Evolutionary conservation across 2,113 vertebrate genomes (phyloP).

Genomic region (Thalassarche chlororhynchos): DNA sequence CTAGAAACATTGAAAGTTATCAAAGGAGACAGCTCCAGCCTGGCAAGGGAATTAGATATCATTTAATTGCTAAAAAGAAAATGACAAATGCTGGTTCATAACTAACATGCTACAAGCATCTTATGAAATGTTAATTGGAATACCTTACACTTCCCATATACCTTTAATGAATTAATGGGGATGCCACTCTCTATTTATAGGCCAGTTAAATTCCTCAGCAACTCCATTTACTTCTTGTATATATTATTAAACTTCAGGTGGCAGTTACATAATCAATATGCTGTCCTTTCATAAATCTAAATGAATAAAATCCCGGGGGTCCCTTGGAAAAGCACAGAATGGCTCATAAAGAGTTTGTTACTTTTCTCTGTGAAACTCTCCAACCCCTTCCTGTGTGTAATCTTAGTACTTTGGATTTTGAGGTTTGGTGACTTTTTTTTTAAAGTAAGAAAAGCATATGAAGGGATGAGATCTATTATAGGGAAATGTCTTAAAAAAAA

Average conservation of each 20-base stretch:
- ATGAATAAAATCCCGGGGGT: constrained; percentile 48
- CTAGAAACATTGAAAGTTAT: constrained; percentile 50
- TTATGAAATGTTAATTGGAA: constrained; percentile 74
- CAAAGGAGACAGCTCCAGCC: constrained; percentile 49
- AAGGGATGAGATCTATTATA: not conserved
- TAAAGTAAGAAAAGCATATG: not conserved
- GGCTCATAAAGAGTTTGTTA: not conserved
- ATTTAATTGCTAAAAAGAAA: constrained; percentile 70
- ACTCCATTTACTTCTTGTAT: constrained; percentile 61
- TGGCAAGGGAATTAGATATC: constrained; percentile 59
- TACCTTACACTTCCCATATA: constrained; percentile 56
- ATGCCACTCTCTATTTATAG: constrained; percentile 72
- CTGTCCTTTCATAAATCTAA: constrained; percentile 62
- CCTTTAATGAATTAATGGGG: constrained; percentile 73
- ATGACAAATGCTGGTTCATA: constrained; percentile 71
- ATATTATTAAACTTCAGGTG: constrained; percentile 68
- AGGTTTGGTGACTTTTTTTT: not conserved
- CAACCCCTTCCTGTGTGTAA: not conserved
- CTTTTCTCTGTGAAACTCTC: not conserved
- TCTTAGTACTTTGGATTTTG: not conserved
- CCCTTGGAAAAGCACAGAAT: not conserved
- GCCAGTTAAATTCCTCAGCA: constrained; percentile 56
- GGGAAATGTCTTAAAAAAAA: not conserved
- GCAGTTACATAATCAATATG: constrained; percentile 70
- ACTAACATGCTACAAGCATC: constrained; percentile 61